A percentile compares a stretch with the other conserved stretches of the same genome.
These are phyloP conservation scores for Electrona antarctica DNA, from an alignment of 2,113 vertebrate genomes.

Conservation along the genomic window DNA sequence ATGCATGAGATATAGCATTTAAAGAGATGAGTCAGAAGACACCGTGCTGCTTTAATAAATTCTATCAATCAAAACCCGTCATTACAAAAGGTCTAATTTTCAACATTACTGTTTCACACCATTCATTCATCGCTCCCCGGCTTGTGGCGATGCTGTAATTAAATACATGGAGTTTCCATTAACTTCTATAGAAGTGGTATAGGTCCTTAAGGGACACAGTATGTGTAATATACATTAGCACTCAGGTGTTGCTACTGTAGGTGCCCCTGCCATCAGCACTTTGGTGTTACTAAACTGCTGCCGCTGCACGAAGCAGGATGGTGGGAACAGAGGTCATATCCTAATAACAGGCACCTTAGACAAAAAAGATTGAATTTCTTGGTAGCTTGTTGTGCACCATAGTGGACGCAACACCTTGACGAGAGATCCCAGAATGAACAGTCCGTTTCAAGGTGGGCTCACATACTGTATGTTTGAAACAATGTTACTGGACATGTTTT, in stretches of 20 bases:
- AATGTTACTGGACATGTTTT: too few species aligned
- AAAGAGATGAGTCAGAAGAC: not conserved
- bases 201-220: conserved; percentile 50
- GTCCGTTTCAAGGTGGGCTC: conserved; percentile 37
- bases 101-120: conserved; percentile 9
- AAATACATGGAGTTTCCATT: conserved; percentile 51
- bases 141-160: conserved; percentile 55
- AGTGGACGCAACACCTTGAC: conserved; percentile 9
- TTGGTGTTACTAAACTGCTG: conserved; percentile 63
- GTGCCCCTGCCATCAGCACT: conserved; percentile 65
- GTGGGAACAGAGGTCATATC: conserved; percentile 44
- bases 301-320: conserved; percentile 52
- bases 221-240: conserved; percentile 60
- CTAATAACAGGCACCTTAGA: conserved; percentile 62
- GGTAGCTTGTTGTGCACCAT: conserved; percentile 21
- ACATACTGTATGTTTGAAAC: not conserved
- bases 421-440: conserved; percentile 6
- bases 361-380: too few species aligned
- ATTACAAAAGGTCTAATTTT: conserved; percentile 6
- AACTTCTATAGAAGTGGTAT: conserved; percentile 21
- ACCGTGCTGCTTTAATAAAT: not conserved
- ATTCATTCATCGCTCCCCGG: not conserved
- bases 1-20: not conserved
- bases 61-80: not conserved
- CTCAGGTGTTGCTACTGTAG: conserved; percentile 52